These are phyloP conservation scores for Hedya salicella DNA, from an alignment of 2,888 invertebrate genomes.

Conservation along the genomic window DNA sequence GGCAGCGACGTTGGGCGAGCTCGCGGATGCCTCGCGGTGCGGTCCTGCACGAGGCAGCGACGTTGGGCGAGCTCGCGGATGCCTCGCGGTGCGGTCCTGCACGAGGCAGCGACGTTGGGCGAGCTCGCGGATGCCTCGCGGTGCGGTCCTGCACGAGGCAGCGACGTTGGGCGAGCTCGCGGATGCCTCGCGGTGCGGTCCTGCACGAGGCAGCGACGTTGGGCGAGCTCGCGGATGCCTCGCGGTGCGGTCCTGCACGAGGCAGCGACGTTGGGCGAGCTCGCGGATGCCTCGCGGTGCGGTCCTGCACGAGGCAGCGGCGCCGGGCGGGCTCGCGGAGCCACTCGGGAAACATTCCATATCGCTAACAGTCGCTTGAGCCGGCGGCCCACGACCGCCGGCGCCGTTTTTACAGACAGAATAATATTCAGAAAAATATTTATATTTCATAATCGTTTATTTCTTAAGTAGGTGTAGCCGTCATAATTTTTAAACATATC, in stretches of 20 bases:
- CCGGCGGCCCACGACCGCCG: constrained; percentile 50
- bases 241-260: neutral
- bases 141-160: neutral
- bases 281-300: too few relatives aligned
- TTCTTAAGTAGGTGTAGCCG: constrained; percentile 75
- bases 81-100: too few relatives aligned
- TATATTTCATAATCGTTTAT: constrained; percentile 72
- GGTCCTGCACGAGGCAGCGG: neutral
- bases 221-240: neutral
- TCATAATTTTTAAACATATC: constrained; percentile 79
- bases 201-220: neutral
- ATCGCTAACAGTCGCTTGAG: constrained; percentile 61
- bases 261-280: neutral
- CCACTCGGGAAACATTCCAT: constrained; percentile 80
- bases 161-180: constrained; percentile 20
- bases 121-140: neutral
- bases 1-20: constrained; percentile 42
- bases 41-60: neutral
- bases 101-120: neutral
- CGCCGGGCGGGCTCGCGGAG: constrained; percentile 52
- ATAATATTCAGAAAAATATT: constrained; percentile 80
- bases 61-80: too few relatives aligned
- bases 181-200: neutral
- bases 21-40: constrained; percentile 60
- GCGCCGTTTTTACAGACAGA: constrained; percentile 55